phyloP scores from a whole-genome alignment of 1,140 invertebrate genomes.

The Amyelois transitella region DNA sequence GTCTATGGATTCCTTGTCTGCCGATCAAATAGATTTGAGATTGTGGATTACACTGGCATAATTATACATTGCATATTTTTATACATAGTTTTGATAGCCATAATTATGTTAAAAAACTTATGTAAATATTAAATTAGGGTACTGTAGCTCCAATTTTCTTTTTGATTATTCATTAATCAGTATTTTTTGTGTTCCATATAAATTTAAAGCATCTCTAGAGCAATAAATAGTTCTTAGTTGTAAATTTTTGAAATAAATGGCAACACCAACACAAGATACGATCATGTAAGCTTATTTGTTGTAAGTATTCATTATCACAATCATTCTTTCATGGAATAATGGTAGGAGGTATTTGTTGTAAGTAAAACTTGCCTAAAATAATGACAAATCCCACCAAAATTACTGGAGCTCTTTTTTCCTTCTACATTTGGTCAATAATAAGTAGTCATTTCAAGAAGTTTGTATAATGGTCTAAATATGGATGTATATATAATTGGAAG shows the following conservation, averaged over 20 bases:
- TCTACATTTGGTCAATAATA: no score
- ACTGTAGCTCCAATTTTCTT: slow-evolving; percentile 10
- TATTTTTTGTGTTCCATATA: slow-evolving; percentile 15
- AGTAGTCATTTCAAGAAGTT: neutral
- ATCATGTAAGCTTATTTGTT: neutral
- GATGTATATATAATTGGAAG: neutral
- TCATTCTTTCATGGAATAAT: neutral
- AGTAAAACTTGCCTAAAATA: no score
- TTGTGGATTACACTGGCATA: slow-evolving; percentile 19
- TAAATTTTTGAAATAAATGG: neutral
- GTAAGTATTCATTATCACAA: neutral
- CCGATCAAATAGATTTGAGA: slow-evolving; percentile 33
- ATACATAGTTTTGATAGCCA: slow-evolving; percentile 20
- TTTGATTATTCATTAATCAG: slow-evolving; percentile 18
- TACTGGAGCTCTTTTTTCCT: no score
- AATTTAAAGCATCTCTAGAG: neutral
- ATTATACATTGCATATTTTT: slow-evolving; percentile 21
- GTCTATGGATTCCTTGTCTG: slow-evolving; percentile 36
- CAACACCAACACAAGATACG: neutral
- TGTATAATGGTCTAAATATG: neutral
- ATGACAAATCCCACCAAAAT: no score
- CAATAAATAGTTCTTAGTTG: slow-evolving; percentile 1
- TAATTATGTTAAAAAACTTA: slow-evolving; percentile 19
- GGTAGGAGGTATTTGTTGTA: neutral
- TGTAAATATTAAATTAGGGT: slow-evolving; percentile 25